These are phyloP conservation scores for Drosophila elegans DNA, from an alignment of 1,140 invertebrate species.

Conservation along the genomic window DNA sequence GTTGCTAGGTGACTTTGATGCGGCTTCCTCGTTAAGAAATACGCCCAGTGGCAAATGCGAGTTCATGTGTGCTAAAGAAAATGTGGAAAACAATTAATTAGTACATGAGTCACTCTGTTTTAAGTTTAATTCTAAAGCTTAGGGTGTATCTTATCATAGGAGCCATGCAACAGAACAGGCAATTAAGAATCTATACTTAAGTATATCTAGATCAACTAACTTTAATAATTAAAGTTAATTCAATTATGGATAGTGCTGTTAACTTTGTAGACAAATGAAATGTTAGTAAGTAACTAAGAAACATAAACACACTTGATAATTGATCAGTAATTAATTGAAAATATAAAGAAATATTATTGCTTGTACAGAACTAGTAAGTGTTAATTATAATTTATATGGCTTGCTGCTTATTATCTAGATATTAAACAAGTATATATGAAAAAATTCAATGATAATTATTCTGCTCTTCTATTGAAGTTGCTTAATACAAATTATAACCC, in stretches of 20 bases:
- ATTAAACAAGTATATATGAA: too few relatives aligned
- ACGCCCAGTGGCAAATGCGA: constrained; percentile 65
- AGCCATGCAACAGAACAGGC: constrained; percentile 24
- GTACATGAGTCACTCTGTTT: not conserved
- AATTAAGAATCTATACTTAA: not conserved
- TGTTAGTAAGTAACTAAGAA: not conserved
- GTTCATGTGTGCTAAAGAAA: constrained; percentile 65
- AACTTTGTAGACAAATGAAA: not conserved
- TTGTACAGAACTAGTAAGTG: not conserved
- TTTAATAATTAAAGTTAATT: too few relatives aligned
- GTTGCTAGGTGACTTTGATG: constrained; percentile 27
- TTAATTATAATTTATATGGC: not conserved
- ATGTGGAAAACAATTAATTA: constrained; percentile 10
- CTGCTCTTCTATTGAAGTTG: too few relatives aligned
- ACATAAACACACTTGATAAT: not conserved
- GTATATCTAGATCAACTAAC: constrained; percentile 2
- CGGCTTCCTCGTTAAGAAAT: constrained; percentile 43
- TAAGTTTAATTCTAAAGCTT: not conserved
- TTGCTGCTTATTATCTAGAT: not conserved
- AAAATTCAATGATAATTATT: too few relatives aligned
- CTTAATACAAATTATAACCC: too few relatives aligned
- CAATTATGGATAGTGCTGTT: not conserved
- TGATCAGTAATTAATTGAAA: too few relatives aligned
- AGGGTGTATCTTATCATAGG: constrained; percentile 12
- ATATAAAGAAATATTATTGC: too few relatives aligned